These are phyloP conservation scores for Ectemnius continuus DNA, from an alignment of 2,888 invertebrate species.

Conservation along the genomic window DNA sequence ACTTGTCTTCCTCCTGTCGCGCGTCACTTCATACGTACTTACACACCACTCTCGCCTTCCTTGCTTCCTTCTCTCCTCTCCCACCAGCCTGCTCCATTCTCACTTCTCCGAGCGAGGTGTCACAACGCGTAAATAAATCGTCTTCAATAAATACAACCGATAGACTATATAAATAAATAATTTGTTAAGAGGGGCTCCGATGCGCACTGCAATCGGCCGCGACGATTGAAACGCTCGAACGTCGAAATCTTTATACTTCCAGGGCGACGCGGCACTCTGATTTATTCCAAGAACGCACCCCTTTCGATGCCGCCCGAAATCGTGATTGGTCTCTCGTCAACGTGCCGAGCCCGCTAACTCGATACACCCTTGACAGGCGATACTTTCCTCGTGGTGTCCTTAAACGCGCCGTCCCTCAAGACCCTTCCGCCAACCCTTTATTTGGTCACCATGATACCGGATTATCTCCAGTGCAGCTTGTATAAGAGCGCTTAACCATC, in stretches of 20 bases:
- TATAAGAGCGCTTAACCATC: too few species aligned
- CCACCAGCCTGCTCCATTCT: conserved; percentile 12
- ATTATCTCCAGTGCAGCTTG: background rate
- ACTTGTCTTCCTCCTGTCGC: too few species aligned
- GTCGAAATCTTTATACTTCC: conserved; percentile 40
- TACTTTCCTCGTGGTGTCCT: background rate
- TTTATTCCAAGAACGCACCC: background rate
- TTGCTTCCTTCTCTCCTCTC: conserved; percentile 19
- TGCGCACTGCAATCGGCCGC: conserved; percentile 8
- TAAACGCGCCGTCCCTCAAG: background rate
- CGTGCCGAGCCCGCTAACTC: conserved; percentile 29
- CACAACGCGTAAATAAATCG: conserved; percentile 69
- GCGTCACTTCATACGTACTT: too few species aligned
- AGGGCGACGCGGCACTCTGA: conserved; percentile 11
- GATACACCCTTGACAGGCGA: conserved; percentile 33
- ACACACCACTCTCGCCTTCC: conserved; percentile 21
- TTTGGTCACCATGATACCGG: background rate
- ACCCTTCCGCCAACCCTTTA: background rate
- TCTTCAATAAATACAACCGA: conserved; percentile 75
- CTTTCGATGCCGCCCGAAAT: conserved; percentile 7
- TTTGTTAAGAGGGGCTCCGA: conserved; percentile 31
- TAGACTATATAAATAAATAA: conserved; percentile 77
- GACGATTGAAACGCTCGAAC: conserved; percentile 40
- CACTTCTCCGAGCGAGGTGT: conserved; percentile 28
- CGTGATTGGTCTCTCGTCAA: conserved; percentile 19